Conservation (phyloP, 2,797 vertebrate genomes). For the Graptemys geographica region DNA sequence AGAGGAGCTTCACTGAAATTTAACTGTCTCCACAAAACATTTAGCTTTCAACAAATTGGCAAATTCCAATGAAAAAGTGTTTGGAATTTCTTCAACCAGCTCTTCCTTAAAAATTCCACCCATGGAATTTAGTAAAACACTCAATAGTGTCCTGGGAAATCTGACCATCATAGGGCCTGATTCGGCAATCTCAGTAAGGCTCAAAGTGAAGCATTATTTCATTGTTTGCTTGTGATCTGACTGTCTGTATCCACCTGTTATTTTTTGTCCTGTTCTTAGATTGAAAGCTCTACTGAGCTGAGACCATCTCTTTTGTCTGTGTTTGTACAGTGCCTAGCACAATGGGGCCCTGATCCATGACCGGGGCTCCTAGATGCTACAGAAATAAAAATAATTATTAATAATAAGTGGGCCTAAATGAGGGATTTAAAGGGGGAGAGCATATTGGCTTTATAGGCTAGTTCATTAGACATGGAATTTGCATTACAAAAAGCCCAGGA, state of each 20-base stretch:
- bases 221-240: background rate
- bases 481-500: conserved; percentile 22
- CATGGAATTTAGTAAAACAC: fast-evolving
- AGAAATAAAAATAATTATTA: conserved; percentile 46
- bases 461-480: conserved; percentile 1
- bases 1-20: background rate
- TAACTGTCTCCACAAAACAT: background rate
- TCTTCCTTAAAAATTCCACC: background rate
- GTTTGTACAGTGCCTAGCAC: background rate
- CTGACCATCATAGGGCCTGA: background rate
- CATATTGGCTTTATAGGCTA: background rate
- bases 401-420: conserved; percentile 15
- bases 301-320: background rate
- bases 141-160: background rate
- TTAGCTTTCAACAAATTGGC: background rate
- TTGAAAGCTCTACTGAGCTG: background rate
- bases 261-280: background rate
- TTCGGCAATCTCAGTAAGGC: background rate
- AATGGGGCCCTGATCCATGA: conserved; percentile 2
- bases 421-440: conserved; percentile 25
- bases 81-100: fast-evolving
- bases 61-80: background rate
- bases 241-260: background rate
- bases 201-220: background rate
- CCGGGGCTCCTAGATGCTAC: background rate